A percentile compares a stretch with the other conserved stretches of the same genome.
Evolutionary conservation across 2,888 invertebrate genomes (phyloP).

Genomic region (Clitarchus hookeri): DNA sequence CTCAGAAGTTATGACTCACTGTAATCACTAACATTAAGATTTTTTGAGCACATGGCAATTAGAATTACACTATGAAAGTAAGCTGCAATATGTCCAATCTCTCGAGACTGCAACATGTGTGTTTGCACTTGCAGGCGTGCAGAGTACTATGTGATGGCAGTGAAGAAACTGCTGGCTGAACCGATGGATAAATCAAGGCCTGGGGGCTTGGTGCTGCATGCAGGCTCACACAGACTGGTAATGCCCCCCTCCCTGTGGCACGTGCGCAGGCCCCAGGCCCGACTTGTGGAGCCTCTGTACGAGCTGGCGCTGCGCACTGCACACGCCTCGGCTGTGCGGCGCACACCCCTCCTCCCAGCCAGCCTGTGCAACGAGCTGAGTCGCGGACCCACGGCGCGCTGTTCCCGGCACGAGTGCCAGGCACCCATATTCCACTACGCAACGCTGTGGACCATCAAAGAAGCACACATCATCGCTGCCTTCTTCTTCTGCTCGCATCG

Average conservation of each 20-base stretch:
- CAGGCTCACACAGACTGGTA: not conserved
- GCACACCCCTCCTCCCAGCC: not conserved
- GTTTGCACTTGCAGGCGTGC: not conserved
- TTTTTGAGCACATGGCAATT: no score
- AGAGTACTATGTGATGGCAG: not conserved
- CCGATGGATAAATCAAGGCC: not conserved
- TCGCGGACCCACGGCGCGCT: not conserved
- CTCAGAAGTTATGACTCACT: no score
- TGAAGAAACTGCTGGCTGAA: not conserved
- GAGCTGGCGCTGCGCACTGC: not conserved
- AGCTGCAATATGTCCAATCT: no score
- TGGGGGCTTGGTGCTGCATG: not conserved
- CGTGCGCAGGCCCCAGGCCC: not conserved
- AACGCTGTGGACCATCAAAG: not conserved
- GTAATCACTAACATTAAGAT: no score
- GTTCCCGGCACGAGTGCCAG: conserved; percentile 4
- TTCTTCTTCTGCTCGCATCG: conserved; percentile 5
- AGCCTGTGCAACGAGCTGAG: not conserved
- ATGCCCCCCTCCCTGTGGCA: not conserved
- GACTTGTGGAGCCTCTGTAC: not conserved
- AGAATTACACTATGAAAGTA: no score
- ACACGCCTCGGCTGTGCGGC: not conserved
- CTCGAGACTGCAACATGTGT: not conserved
- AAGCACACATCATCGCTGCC: not conserved
- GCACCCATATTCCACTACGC: conserved; percentile 18